These are phyloP conservation scores for Camponotus floridanus DNA, from an alignment of 1,140 invertebrate genomes.

Conservation along the genomic window DNA sequence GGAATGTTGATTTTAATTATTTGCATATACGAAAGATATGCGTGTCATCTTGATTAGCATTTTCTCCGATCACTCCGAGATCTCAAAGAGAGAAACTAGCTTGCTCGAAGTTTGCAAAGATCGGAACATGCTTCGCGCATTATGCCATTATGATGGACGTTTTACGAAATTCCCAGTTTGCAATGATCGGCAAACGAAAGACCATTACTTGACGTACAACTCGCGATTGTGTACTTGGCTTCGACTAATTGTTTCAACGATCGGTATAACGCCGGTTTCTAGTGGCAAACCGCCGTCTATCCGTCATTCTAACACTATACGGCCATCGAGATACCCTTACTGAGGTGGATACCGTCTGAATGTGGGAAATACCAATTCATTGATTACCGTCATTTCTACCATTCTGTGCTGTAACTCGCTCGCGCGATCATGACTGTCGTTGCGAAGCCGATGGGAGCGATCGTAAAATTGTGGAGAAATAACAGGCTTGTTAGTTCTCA, in stretches of 20 bases:
- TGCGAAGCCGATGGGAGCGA: slow-evolving; percentile 25
- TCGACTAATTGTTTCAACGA: slow-evolving; percentile 70
- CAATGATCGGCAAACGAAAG: slow-evolving; percentile 45
- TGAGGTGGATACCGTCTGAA: slow-evolving; percentile 54
- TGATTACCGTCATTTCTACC: slow-evolving; percentile 74
- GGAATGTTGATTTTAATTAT: background rate
- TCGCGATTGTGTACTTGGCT: slow-evolving; percentile 14
- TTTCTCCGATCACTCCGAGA: background rate
- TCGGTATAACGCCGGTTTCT: slow-evolving; percentile 39
- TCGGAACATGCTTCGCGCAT: slow-evolving; percentile 53
- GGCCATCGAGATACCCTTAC: slow-evolving; percentile 63
- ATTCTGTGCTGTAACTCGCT: slow-evolving; percentile 64
- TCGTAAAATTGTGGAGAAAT: slow-evolving; percentile 16
- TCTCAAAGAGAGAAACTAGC: background rate
- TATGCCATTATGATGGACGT: slow-evolving; percentile 31
- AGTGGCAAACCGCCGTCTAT: slow-evolving; percentile 46
- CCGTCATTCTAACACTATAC: slow-evolving; percentile 71
- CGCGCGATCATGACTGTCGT: slow-evolving; percentile 50
- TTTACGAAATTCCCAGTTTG: slow-evolving; percentile 52
- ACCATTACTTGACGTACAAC: slow-evolving; percentile 44
- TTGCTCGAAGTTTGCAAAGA: slow-evolving; percentile 1
- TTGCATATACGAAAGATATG: background rate
- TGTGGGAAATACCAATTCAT: slow-evolving; percentile 79
- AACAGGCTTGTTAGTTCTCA: background rate
- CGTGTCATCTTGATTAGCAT: background rate